Conservation (phyloP, 2,888 invertebrate genomes). For the Platycheirus rosarum region DNA sequence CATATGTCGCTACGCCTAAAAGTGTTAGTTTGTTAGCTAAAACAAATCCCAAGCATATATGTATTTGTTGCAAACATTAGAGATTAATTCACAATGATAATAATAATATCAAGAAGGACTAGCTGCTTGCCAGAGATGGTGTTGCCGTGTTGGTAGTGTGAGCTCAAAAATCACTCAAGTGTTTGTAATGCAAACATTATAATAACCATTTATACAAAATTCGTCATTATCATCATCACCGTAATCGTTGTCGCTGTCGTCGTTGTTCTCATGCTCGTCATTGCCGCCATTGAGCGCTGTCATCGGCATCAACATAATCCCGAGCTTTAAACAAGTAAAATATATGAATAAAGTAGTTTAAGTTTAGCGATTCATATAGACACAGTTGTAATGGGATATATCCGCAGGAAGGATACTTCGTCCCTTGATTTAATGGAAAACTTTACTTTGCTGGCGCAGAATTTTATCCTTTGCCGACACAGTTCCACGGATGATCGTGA, state of each 20-base stretch:
- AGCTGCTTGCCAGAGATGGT: not conserved
- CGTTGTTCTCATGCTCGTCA: not conserved
- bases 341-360: no score
- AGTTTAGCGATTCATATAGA: slow-evolving; percentile 30
- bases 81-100: slow-evolving; percentile 34
- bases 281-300: slow-evolving; percentile 3
- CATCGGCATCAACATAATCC: slow-evolving; percentile 53
- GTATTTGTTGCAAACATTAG: slow-evolving; percentile 36
- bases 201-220: slow-evolving; percentile 42
- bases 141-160: slow-evolving; percentile 4
- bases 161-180: slow-evolving; percentile 52
- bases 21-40: not conserved
- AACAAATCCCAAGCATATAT: slow-evolving; percentile 14
- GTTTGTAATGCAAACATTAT: slow-evolving; percentile 61
- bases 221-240: not conserved
- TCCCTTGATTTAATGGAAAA: slow-evolving; percentile 56
- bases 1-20: not conserved
- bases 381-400: not conserved
- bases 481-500: slow-evolving; percentile 26
- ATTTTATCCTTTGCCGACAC: slow-evolving; percentile 7
- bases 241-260: not conserved
- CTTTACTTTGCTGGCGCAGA: slow-evolving; percentile 24
- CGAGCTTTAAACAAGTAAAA: slow-evolving; percentile 42
- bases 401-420: slow-evolving; percentile 24
- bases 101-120: slow-evolving; percentile 14